Evolutionary conservation across 2,113 vertebrate species (phyloP).

Genomic region (Gnathonemus echidnorhynchus): DNA sequence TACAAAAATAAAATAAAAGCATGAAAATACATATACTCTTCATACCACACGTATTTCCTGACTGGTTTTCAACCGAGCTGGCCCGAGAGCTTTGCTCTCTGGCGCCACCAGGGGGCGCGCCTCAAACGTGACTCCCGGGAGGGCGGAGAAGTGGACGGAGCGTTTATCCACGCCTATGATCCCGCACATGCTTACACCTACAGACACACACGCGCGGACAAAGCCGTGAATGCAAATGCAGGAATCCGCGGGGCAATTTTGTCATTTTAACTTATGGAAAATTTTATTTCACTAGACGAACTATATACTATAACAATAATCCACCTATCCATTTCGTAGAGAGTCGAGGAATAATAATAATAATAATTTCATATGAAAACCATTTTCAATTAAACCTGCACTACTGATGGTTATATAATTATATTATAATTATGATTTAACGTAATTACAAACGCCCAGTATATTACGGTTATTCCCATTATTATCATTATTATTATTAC

Average conservation of each 20-base stretch:
- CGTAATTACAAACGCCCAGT: background rate
- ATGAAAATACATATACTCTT: background rate
- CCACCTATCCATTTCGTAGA: background rate
- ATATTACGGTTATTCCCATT: background rate
- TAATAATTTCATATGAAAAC: background rate
- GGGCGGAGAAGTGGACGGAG: slow-evolving; percentile 26
- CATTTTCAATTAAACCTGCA: background rate
- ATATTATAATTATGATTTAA: background rate
- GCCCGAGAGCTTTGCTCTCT: slow-evolving; percentile 37
- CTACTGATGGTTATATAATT: background rate
- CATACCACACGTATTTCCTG: background rate
- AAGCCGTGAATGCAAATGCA: background rate
- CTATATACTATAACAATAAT: background rate
- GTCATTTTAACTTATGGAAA: background rate
- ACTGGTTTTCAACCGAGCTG: slow-evolving; percentile 1
- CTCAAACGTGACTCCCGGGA: slow-evolving; percentile 37
- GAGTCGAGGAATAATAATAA: background rate
- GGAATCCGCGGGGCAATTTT: background rate
- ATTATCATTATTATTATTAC: background rate
- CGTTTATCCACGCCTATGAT: slow-evolving; percentile 17
- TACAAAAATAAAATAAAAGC: background rate
- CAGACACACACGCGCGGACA: background rate
- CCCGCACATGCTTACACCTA: slow-evolving; percentile 32
- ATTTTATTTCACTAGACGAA: background rate
- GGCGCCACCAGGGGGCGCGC: slow-evolving; percentile 57